phyloP scores from a whole-genome alignment of 2,113 vertebrate species.

The Sinocyclocheilus anophthalmus region DNA sequence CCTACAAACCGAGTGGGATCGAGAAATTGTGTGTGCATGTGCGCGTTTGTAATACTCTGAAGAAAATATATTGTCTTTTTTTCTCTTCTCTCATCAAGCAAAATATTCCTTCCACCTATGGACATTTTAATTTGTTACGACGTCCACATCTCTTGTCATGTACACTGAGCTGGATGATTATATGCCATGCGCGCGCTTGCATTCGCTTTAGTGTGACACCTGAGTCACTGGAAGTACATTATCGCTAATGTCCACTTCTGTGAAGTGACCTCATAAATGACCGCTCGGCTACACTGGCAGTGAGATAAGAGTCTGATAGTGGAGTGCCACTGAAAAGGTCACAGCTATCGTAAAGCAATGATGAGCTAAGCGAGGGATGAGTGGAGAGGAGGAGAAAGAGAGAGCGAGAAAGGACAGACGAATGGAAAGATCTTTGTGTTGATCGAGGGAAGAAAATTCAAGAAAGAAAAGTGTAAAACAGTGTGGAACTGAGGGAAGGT shows the following conservation, averaged over 20 bases:
- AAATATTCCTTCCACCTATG: slow-evolving; percentile 53
- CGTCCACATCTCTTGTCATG: slow-evolving; percentile 40
- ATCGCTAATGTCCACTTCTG: slow-evolving; percentile 56
- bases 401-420: background rate
- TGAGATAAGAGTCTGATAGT: slow-evolving; percentile 58
- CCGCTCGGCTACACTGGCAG: slow-evolving; percentile 35
- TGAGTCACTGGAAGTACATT: slow-evolving; percentile 60
- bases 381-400: slow-evolving; percentile 19
- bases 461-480: slow-evolving; percentile 1
- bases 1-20: slow-evolving; percentile 64
- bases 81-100: slow-evolving; percentile 47
- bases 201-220: slow-evolving; percentile 37
- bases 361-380: slow-evolving; percentile 34
- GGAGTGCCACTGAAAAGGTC: slow-evolving; percentile 57
- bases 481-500: too few relatives aligned
- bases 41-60: slow-evolving; percentile 49
- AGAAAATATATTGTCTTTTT: slow-evolving; percentile 30
- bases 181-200: slow-evolving; percentile 12
- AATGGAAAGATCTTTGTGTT: background rate
- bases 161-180: slow-evolving; percentile 46
- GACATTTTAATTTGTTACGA: slow-evolving; percentile 48
- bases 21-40: slow-evolving; percentile 56
- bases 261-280: slow-evolving; percentile 58
- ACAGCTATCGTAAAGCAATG: slow-evolving; percentile 56
- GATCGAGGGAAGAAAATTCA: background rate